phyloP scores from a whole-genome alignment of 2,113 vertebrate genomes.

The Ursus arctos region DNA sequence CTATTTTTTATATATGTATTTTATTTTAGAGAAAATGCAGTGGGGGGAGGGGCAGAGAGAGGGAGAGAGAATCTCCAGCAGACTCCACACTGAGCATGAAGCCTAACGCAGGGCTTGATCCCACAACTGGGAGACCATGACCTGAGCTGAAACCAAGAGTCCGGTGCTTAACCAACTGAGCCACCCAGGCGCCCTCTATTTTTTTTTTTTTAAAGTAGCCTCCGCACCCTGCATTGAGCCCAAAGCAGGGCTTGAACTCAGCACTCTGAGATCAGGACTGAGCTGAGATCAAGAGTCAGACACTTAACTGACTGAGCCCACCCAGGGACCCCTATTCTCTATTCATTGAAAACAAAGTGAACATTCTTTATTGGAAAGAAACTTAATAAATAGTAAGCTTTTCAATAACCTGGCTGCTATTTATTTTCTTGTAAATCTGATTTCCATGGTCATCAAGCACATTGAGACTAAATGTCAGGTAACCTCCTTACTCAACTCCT shows the following conservation, averaged over 20 bases:
- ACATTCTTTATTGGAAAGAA: constrained; percentile 52
- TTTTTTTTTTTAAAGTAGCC: no score
- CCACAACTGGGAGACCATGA: background rate
- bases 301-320: background rate
- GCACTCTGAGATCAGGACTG: no score
- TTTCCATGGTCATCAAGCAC: constrained; percentile 28
- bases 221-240: no score
- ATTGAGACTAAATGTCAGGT: background rate
- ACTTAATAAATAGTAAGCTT: constrained; percentile 50
- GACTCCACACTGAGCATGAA: background rate
- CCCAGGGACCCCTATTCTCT: background rate
- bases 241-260: no score
- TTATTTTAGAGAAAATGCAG: background rate
- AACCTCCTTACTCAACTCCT: background rate
- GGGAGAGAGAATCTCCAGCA: background rate
- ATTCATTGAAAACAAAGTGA: constrained; percentile 55
- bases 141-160: background rate
- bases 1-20: background rate
- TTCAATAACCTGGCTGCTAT: constrained; percentile 50
- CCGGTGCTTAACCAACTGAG: no score
- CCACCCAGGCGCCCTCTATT: no score
- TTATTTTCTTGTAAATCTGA: constrained; percentile 50
- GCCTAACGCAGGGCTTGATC: background rate
- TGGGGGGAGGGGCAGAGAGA: background rate
- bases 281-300: no score